Percentiles rank a stretch among this genome's conserved stretches.
Evolutionary conservation across 2,797 vertebrate species (phyloP).

Genomic region (Sciurus vulgaris): DNA sequence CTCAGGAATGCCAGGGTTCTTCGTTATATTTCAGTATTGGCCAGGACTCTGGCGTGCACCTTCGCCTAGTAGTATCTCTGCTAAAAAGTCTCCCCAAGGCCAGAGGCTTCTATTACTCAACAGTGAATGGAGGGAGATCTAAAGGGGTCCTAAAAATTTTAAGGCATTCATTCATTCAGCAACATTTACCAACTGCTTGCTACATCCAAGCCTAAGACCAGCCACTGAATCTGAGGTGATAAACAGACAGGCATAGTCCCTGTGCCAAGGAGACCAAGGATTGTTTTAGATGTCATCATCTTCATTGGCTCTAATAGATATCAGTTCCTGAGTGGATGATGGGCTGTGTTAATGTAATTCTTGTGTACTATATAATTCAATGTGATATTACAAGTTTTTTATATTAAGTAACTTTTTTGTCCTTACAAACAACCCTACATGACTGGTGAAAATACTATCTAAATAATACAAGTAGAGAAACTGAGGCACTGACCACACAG

Average conservation of each 20-base stretch:
- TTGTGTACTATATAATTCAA: neutral
- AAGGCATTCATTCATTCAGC: conserved; percentile 36
- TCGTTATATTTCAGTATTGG: neutral
- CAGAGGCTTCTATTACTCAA: neutral
- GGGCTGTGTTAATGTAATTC: neutral
- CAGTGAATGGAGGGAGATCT: neutral
- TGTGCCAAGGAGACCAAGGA: neutral
- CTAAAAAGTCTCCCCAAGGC: neutral
- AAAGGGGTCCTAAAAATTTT: neutral
- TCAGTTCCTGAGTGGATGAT: conserved; percentile 1
- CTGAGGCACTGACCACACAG: neutral
- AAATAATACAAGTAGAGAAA: conserved; percentile 17
- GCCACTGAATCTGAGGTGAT: neutral
- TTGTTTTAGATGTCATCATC: neutral
- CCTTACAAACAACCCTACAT: neutral
- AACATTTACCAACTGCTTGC: conserved; percentile 34
- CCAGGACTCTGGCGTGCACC: neutral
- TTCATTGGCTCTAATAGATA: neutral
- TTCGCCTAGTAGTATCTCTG: neutral
- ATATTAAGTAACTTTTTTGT: neutral
- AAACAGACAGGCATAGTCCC: neutral
- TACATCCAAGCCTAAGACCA: conserved; percentile 21
- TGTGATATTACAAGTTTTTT: neutral
- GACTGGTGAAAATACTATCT: neutral
- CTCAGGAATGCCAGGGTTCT: neutral